Evolutionary conservation across 2,797 vertebrate species (phyloP), one percentile per base, ranked within the genome.

Genomic region (Limnodromus scolopaceus): DNA sequence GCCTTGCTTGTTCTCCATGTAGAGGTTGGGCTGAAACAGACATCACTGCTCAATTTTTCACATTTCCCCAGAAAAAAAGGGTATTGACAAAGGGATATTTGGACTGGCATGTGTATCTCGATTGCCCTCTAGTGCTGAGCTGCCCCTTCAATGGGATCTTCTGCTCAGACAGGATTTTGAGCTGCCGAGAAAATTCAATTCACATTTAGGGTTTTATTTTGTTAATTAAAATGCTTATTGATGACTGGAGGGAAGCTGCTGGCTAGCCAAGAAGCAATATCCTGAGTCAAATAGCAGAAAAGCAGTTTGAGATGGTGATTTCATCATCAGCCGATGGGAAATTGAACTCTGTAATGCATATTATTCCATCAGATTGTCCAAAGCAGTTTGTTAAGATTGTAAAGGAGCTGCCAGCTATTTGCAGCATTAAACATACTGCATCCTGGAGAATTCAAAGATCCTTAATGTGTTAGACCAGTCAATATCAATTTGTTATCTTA

Each of bases 71-170:
- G 28, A 32, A 55, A 38, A 13, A 48, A 72, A 11, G 13, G 6
- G 15, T 5, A 13, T 4, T 1, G 24, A 65, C n/a, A 77, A 39
- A 13, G 41, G 34, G 28, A 4, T 46, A 43, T 54, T 78, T 13
- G 46, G 17, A 9, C 30, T 46, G 2, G 2, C 82, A 6, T 39
- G 70, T 61, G 92, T 83, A 39, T 76, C 75, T 97, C 20, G 55
- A 93, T 92, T 97, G 97, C 97, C 97, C 95, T 88, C 97, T 97
- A 96, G 96, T 72, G 97, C 79, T 95, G 58, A 96, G 48, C n/a
- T 20, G 30, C 25, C 11, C 25, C 43, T 36, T 20, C 45, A 18
- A 43, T 0, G 0, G 32, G 4, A 41, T 79, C 74, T 45, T 41
- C 13, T 32, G 58, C 70, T 58, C 16, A 13, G 23, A 5, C 57